Evolutionary conservation across 2,113 vertebrate genomes (phyloP).

Genomic region (Ramphastos sulfuratus): DNA sequence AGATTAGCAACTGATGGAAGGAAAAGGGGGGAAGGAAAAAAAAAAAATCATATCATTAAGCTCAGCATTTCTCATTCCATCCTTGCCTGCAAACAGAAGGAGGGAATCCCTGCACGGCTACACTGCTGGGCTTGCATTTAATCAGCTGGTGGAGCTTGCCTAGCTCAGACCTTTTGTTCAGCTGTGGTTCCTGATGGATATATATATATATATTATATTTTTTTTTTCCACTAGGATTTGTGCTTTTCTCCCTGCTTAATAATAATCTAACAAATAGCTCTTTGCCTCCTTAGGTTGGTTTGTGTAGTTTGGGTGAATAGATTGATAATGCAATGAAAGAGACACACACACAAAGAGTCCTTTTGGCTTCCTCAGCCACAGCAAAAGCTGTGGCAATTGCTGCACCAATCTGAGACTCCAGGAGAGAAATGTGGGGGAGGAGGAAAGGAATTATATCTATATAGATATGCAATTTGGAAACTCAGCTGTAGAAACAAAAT

Average conservation of each 20-base stretch:
- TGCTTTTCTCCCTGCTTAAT: not conserved
- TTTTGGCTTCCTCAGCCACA: slow-evolving; percentile 15
- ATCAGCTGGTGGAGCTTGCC: slow-evolving; percentile 2
- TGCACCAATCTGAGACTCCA: not conserved
- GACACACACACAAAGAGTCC: slow-evolving; percentile 10
- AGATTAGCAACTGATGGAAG: slow-evolving; percentile 25
- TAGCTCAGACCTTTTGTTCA: slow-evolving; percentile 31
- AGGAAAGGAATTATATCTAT: no score
- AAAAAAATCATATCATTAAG: slow-evolving; percentile 55
- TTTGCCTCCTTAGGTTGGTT: slow-evolving; percentile 53
- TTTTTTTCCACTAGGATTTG: not conserved
- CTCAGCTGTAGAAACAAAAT: not conserved
- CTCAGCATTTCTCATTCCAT: slow-evolving; percentile 25
- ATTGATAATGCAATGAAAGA: slow-evolving; percentile 52
- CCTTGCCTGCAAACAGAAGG: slow-evolving; percentile 25
- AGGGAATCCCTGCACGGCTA: slow-evolving; percentile 27
- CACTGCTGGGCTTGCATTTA: not conserved
- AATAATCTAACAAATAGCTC: slow-evolving; percentile 31
- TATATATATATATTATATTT: not conserved
- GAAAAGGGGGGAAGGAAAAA: not conserved
- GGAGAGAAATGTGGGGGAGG: slow-evolving; percentile 4
- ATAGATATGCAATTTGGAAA: not conserved
- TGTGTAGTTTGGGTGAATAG: slow-evolving; percentile 43
- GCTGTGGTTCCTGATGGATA: not conserved
- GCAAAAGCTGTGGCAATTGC: not conserved